Evolutionary conservation across 64 coral and sea anemone genomes (phyloP).

Genomic region (Orbicella faveolata): DNA sequence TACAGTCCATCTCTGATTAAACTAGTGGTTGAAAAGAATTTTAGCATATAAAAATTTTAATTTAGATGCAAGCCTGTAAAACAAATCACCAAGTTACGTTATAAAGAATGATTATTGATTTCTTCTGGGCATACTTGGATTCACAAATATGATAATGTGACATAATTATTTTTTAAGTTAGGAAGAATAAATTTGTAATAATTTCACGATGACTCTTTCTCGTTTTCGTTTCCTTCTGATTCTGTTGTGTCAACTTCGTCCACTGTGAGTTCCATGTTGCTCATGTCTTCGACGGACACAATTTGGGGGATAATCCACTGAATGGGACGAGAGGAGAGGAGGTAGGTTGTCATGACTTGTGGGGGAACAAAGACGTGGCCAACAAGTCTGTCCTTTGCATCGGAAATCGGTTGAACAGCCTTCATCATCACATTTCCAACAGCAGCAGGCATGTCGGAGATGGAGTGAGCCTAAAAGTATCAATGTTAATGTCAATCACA

Average conservation of each 20-base stretch:
- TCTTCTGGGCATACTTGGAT: background rate
- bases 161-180: background rate
- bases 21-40: no score
- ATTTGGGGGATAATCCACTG: slow-evolving; percentile 94
- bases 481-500: background rate
- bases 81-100: no score
- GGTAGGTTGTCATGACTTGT: slow-evolving; percentile 82
- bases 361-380: slow-evolving; percentile 77
- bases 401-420: slow-evolving; percentile 53
- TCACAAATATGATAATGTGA: background rate
- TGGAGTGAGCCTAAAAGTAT: slow-evolving; percentile 65
- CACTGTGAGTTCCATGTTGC: slow-evolving; percentile 79
- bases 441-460: slow-evolving; percentile 85
- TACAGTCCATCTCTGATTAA: no score
- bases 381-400: slow-evolving; percentile 55
- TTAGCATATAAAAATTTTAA: no score
- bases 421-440: slow-evolving; percentile 64
- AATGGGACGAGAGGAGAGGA: slow-evolving; percentile 87
- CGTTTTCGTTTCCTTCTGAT: slow-evolving; percentile 35
- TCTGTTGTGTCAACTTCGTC: slow-evolving; percentile 73
- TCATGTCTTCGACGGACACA: slow-evolving; percentile 74
- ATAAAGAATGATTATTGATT: background rate
- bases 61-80: background rate
- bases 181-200: background rate
- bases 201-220: slow-evolving; percentile 41